Evolutionary conservation across 2,888 invertebrate species (phyloP).

Genomic region (Criorhina ranunculi): DNA sequence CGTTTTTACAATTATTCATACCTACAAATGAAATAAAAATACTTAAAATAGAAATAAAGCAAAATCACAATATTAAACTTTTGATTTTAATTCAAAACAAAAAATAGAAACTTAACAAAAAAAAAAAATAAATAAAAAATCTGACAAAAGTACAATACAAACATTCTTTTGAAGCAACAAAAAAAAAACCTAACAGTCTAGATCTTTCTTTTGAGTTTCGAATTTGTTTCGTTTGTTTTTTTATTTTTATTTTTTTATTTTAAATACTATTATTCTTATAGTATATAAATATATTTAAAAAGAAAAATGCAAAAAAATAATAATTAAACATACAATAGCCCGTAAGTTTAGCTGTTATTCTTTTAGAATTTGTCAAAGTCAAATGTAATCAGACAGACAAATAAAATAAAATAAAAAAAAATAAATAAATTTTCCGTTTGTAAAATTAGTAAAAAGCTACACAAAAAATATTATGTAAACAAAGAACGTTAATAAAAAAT

Average conservation of each 20-base stretch:
- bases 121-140: slow-evolving; percentile 43
- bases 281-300: slow-evolving; percentile 57
- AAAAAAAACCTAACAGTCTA: slow-evolving; percentile 27
- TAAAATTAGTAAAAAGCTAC: slow-evolving; percentile 52
- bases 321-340: slow-evolving; percentile 76
- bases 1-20: slow-evolving; percentile 58
- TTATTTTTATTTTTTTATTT: slow-evolving; percentile 31
- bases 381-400: slow-evolving; percentile 48
- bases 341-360: slow-evolving; percentile 78
- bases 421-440: slow-evolving; percentile 65
- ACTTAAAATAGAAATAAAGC: slow-evolving; percentile 47
- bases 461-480: slow-evolving; percentile 28
- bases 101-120: slow-evolving; percentile 29
- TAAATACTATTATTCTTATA: slow-evolving; percentile 53
- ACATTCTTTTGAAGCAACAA: slow-evolving; percentile 58
- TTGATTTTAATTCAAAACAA: slow-evolving; percentile 37
- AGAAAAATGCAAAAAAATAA: slow-evolving; percentile 40
- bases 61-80: slow-evolving; percentile 37
- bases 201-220: slow-evolving; percentile 33
- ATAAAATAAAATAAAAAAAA: slow-evolving; percentile 46
- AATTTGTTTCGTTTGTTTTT: slow-evolving; percentile 15
- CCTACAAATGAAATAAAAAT: slow-evolving; percentile 40
- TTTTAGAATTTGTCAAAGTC: slow-evolving; percentile 74
- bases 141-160: slow-evolving; percentile 74
- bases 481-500: slow-evolving; percentile 49